Evolutionary conservation across 2,888 invertebrate genomes (phyloP).

Genomic region (Polyommatus iphigenia): DNA sequence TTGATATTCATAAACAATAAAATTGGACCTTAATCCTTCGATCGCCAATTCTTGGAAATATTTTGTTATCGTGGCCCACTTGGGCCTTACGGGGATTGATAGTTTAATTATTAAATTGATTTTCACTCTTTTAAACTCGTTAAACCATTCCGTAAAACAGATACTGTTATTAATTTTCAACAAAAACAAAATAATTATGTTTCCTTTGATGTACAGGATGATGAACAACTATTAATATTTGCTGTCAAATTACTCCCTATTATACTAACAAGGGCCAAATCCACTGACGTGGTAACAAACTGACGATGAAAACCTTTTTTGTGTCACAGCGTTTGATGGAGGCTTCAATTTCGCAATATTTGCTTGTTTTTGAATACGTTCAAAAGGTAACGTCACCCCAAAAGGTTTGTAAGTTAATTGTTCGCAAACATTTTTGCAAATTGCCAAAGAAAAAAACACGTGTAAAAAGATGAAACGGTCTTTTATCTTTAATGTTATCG

Average conservation of each 20-base stretch:
- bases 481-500: neutral
- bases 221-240: neutral
- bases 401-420: conserved; percentile 28
- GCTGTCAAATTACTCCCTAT: neutral
- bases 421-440: conserved; percentile 23
- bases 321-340: conserved; percentile 1
- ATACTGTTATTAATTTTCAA: neutral
- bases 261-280: neutral
- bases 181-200: neutral
- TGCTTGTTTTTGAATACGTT: conserved; percentile 21
- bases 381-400: conserved; percentile 16
- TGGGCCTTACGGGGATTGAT: too few relatives aligned
- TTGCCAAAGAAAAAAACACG: conserved; percentile 14
- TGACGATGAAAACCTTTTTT: conserved; percentile 23
- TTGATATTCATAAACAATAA: too few relatives aligned
- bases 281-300: neutral
- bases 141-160: too few relatives aligned
- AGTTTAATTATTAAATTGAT: too few relatives aligned
- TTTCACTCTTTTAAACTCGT: too few relatives aligned
- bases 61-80: too few relatives aligned
- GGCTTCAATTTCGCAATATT: conserved; percentile 23
- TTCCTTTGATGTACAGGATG: neutral
- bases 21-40: too few relatives aligned
- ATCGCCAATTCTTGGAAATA: too few relatives aligned
- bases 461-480: conserved; percentile 19